Conservation (phyloP, 2,113 vertebrate genomes). For the Nothobranchius furzeri region DNA sequence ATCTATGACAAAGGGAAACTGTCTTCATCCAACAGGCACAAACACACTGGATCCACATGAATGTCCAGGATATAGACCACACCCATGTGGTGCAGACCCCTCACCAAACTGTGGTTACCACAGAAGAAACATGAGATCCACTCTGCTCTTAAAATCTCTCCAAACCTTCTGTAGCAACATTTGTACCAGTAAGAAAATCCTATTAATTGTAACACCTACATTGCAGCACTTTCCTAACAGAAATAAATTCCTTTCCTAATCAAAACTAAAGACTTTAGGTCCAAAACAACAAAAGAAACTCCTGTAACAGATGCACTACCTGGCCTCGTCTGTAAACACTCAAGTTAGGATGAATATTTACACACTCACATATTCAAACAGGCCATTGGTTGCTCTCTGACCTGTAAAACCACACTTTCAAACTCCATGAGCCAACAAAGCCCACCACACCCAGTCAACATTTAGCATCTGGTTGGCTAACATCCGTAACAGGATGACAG, state of each 20-base stretch:
- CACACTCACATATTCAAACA: conserved; percentile 5
- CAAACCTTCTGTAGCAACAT: too few species aligned
- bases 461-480: conserved; percentile 9
- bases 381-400: conserved; percentile 1
- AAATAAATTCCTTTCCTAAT: too few species aligned
- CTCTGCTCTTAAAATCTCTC: too few species aligned
- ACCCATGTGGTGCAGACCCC: conserved; percentile 68
- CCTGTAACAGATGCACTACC: conserved; percentile 23
- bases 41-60: conserved; percentile 44
- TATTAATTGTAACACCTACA: too few species aligned
- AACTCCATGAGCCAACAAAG: conserved; percentile 32
- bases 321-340: conserved; percentile 5
- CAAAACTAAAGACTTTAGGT: too few species aligned
- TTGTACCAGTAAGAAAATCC: too few species aligned
- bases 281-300: too few species aligned
- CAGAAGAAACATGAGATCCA: conserved; percentile 1
- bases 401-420: conserved; percentile 1
- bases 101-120: conserved; percentile 49
- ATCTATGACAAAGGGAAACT: conserved; percentile 28
- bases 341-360: conserved; percentile 5
- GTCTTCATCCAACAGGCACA: conserved; percentile 4
- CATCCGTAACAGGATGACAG: too few species aligned
- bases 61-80: conserved; percentile 74
- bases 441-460: conserved; percentile 52
- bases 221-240: too few species aligned